phyloP scores from a whole-genome alignment of 2,888 invertebrate species.

The Aradus depressus region DNA sequence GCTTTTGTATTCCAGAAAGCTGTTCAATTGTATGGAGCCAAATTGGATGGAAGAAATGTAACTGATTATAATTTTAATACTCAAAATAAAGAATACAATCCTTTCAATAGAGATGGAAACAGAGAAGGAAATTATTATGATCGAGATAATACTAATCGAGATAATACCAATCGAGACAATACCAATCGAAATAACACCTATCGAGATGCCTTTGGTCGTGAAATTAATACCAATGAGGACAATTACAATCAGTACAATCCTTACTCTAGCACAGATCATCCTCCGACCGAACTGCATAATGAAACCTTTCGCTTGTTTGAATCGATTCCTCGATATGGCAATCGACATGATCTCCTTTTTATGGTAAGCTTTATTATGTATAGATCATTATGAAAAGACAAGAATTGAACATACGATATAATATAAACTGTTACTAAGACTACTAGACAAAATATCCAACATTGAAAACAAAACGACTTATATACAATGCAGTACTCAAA shows the following conservation, averaged over 20 bases:
- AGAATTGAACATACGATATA: too few relatives aligned
- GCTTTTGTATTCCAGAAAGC: slow-evolving; percentile 42
- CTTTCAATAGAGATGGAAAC: slow-evolving; percentile 23
- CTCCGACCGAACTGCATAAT: neutral
- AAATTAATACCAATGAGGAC: neutral
- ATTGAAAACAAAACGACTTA: too few relatives aligned
- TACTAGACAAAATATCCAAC: too few relatives aligned
- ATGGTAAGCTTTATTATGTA: slow-evolving; percentile 46
- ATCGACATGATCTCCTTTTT: slow-evolving; percentile 61
- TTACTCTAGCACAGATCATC: neutral
- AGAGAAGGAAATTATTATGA: slow-evolving; percentile 17
- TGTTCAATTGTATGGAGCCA: slow-evolving; percentile 35
- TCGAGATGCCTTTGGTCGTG: neutral
- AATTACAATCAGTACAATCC: neutral
- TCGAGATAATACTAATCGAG: slow-evolving; percentile 9
- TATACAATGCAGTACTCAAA: too few relatives aligned
- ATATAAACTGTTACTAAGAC: too few relatives aligned
- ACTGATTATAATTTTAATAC: slow-evolving; percentile 33
- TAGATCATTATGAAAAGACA: too few relatives aligned
- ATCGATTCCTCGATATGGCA: slow-evolving; percentile 54
- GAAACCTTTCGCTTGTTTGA: slow-evolving; percentile 55
- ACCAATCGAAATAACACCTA: neutral
- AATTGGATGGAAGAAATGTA: slow-evolving; percentile 22
- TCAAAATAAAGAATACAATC: slow-evolving; percentile 25
- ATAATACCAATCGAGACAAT: neutral